A percentile compares a stretch with the other conserved stretches of the same genome.
Evolutionary conservation across 2,113 vertebrate genomes (phyloP).

Genomic region (Hippocampus guttulatus): DNA sequence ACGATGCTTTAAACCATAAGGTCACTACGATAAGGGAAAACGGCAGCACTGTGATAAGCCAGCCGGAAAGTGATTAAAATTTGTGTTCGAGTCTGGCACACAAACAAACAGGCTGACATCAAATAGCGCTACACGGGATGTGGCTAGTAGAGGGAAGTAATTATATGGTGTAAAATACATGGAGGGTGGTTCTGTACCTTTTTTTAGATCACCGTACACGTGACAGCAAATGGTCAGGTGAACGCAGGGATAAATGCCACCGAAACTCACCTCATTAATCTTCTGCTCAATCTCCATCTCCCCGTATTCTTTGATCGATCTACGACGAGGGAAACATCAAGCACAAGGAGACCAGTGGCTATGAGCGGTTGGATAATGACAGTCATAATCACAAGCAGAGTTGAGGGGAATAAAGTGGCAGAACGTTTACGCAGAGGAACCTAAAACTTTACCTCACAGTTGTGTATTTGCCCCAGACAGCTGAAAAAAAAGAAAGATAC

Average conservation of each 20-base stretch:
- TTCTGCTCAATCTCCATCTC: constrained; percentile 87
- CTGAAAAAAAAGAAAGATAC: constrained; percentile 54
- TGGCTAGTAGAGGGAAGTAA: background rate
- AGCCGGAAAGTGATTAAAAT: constrained; percentile 10
- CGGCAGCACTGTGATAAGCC: constrained; percentile 35
- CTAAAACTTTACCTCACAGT: constrained; percentile 71
- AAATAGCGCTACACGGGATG: background rate
- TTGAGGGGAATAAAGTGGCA: background rate
- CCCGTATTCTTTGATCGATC: constrained; percentile 84
- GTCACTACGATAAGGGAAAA: constrained; percentile 43
- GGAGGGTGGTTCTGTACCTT: background rate
- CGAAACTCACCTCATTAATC: constrained; percentile 88
- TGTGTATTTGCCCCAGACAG: constrained; percentile 76
- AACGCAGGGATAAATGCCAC: background rate
- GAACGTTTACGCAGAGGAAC: background rate
- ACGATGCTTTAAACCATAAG: constrained; percentile 43
- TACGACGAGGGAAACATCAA: constrained; percentile 27
- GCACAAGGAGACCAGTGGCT: background rate
- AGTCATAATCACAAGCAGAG: constrained; percentile 14
- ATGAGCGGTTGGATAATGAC: background rate
- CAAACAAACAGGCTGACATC: background rate
- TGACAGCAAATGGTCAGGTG: background rate
- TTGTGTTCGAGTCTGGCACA: background rate
- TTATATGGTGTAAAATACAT: background rate
- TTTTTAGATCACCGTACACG: background rate